Conservation (phyloP, 2,797 vertebrate species). For the Darevskia nairensis region DNA sequence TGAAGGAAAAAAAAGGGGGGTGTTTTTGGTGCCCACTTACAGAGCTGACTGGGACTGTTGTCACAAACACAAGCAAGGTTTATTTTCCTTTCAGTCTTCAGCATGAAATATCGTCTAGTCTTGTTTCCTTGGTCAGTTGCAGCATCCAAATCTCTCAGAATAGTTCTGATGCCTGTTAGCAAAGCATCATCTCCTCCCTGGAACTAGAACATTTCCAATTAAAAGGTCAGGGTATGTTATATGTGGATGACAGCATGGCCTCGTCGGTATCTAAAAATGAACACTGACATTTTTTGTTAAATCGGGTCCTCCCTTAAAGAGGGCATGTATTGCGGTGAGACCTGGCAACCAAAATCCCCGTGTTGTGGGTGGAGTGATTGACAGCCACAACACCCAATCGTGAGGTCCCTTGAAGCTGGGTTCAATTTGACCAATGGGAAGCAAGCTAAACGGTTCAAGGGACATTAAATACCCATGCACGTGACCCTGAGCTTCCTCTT, state of each 20-base stretch:
- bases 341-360: no score
- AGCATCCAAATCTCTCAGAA: constrained; percentile 44
- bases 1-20: constrained; percentile 36
- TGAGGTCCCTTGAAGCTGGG: no score
- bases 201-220: constrained; percentile 10
- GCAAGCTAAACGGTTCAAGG: no score
- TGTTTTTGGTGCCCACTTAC: constrained; percentile 61
- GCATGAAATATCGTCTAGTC: constrained; percentile 61
- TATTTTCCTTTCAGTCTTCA: constrained; percentile 70
- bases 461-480: no score
- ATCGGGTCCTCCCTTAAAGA: no score
- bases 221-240: not conserved
- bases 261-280: not conserved
- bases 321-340: no score
- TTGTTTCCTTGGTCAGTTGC: constrained; percentile 52
- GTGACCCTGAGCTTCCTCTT: no score
- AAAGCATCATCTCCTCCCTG: constrained; percentile 47
- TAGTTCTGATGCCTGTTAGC: constrained; percentile 34
- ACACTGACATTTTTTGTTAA: not conserved
- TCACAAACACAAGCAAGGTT: constrained; percentile 42
- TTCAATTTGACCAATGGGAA: no score
- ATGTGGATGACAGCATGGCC: constrained; percentile 22
- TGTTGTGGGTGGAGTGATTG: no score
- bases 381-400: no score
- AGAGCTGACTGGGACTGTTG: constrained; percentile 66